phyloP scores from a whole-genome alignment of 2,888 invertebrate genomes.

The Tiliacea aurago region DNA sequence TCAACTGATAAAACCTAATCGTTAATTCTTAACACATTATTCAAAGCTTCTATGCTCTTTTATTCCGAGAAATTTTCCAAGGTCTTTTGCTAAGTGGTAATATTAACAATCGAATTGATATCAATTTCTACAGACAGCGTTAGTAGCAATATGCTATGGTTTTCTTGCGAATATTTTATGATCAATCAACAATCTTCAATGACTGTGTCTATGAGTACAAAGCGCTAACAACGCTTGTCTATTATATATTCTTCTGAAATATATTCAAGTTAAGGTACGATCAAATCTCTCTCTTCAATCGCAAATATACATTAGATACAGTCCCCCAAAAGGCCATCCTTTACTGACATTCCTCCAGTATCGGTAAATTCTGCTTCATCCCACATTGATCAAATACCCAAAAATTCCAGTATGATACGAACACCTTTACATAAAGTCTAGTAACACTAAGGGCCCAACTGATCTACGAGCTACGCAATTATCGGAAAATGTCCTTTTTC shows the following conservation, averaged over 20 bases:
- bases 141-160: background rate
- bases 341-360: slow-evolving; percentile 13
- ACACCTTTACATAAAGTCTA: slow-evolving; percentile 8
- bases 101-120: background rate
- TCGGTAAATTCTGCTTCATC: slow-evolving; percentile 22
- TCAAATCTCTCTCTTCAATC: too few relatives aligned
- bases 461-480: slow-evolving; percentile 5
- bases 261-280: background rate
- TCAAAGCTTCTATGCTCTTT: slow-evolving; percentile 1
- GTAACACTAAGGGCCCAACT: slow-evolving; percentile 7
- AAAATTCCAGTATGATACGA: background rate
- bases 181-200: background rate
- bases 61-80: slow-evolving; percentile 10
- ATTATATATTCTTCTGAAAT: background rate
- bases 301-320: too few relatives aligned
- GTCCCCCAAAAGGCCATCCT: background rate
- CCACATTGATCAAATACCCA: slow-evolving; percentile 12
- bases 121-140: background rate
- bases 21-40: slow-evolving; percentile 24
- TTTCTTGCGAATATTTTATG: background rate
- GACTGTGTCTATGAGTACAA: background rate
- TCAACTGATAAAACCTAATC: slow-evolving; percentile 5
- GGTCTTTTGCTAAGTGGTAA: background rate
- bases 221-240: background rate
- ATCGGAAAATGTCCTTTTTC: slow-evolving; percentile 35